Base-by-base conservation (phyloP, 2,888 invertebrate species). In the Coelogynopora nodosa region DNA sequence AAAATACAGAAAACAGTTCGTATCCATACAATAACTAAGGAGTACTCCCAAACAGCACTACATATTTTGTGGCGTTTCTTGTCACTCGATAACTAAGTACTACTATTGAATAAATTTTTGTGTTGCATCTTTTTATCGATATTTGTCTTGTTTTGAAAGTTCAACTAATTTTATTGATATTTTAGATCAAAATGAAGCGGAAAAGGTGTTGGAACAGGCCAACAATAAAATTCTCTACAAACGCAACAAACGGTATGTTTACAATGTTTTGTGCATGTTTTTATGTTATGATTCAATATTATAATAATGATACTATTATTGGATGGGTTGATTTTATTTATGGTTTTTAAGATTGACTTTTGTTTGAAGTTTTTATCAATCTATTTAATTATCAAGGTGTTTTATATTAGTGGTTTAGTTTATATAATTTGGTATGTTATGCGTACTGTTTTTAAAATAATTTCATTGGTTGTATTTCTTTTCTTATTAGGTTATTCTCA, bases 211-310 rank as follows among this genome's bases (percentile, higher is more conserved):
- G 30, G 87, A 86, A 13, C 28, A 74, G 30, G 30, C 67, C 1
- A 67, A 84, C 13, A 81, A 82, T n/a, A 87, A 86, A 85, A 86
- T 88, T 0, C 87, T 83, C n/a, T 88, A 88, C 88, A 87, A 80
- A 27, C 86, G 86, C 29, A 18, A 85, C 10, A 84, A 82, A n/a
- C 88, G 87, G 88, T 88, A 86, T 81, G 87, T 84, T 23, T 13
- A n/a, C 13, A 81, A 5, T 10, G 81, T 80, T 5, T 28, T 23
- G 10, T 10, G 5, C 10, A 13, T 80, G 27, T 28, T 80, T 80
- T 49, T 49, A 49, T 13, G 49, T 49, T 13, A 49, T 49, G 10
- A 49, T 49, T 18, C 18, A 13, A 49, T 13, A 13, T 49, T 49
- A 13, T 18, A 49, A 49, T 13, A 49, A 49, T 49, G 5, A 18